A percentile compares a stretch with the other conserved stretches of the same genome.
Conservation (phyloP, 2,113 vertebrate genomes). For the Nannobrachium achirus region DNA sequence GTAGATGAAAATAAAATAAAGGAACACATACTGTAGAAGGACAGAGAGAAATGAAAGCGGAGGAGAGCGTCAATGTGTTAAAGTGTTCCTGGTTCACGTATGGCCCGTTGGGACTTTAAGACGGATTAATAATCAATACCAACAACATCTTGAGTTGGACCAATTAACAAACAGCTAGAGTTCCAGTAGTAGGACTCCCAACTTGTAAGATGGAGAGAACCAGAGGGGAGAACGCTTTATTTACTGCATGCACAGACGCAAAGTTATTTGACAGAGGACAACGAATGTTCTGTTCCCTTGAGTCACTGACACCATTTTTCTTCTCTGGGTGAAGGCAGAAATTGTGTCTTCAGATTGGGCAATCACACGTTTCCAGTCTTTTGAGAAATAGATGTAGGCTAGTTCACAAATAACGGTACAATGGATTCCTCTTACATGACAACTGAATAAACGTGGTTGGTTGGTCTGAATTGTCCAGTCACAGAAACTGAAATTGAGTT, state of each 20-base stretch:
- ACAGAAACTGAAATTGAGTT: too few species aligned
- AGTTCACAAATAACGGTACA: neutral
- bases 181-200: constrained; percentile 11
- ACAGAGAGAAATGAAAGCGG: too few species aligned
- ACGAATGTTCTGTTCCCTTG: neutral
- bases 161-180: constrained; percentile 56
- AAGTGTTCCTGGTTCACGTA: constrained; percentile 33
- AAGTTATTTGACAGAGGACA: constrained; percentile 1
- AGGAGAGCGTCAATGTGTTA: constrained; percentile 10
- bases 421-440: too few species aligned
- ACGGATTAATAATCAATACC: constrained; percentile 55
- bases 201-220: constrained; percentile 36
- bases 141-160: constrained; percentile 10
- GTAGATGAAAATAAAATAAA: too few species aligned
- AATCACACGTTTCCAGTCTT: constrained; percentile 1
- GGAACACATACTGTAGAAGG: too few species aligned
- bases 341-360: constrained; percentile 10
- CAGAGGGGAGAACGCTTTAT: constrained; percentile 32
- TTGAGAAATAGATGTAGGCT: neutral
- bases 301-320: constrained; percentile 21
- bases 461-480: too few species aligned
- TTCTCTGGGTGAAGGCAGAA: constrained; percentile 5
- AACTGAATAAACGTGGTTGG: too few species aligned
- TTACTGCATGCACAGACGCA: constrained; percentile 32
- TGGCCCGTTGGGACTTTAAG: constrained; percentile 43